Percentiles rank a stretch among this genome's conserved stretches.
Evolutionary conservation across 1,140 invertebrate genomes (phyloP).

Genomic region (Drosophila kepulauana): DNA sequence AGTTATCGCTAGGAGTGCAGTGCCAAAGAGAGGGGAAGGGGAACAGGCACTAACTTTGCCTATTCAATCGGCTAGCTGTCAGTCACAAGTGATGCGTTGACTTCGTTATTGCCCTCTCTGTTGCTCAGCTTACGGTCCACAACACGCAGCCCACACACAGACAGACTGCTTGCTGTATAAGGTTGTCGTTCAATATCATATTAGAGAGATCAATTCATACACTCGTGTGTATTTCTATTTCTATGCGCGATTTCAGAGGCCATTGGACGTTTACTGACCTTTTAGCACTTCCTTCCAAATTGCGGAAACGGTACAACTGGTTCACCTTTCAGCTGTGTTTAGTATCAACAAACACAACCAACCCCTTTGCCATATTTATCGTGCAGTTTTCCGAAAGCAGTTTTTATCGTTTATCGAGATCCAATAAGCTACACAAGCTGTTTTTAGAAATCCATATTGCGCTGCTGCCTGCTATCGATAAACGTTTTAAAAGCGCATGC

Average conservation of each 20-base stretch:
- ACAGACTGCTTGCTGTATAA: conserved; percentile 37
- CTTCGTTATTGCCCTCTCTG: background rate
- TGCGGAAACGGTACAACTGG: conserved; percentile 69
- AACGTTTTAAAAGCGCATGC: conserved; percentile 55
- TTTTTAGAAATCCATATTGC: conserved; percentile 50
- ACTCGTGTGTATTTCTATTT: background rate
- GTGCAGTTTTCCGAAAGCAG: conserved; percentile 12
- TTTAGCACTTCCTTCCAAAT: conserved; percentile 66
- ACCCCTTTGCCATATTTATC: conserved; percentile 14
- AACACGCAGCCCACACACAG: conserved; percentile 19
- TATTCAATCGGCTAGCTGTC: background rate
- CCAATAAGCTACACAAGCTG: conserved; percentile 45
- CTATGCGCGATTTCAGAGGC: conserved; percentile 35
- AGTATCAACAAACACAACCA: background rate
- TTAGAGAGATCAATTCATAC: conserved; percentile 13
- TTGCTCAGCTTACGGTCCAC: conserved; percentile 7
- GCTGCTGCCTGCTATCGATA: conserved; percentile 19
- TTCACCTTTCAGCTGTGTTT: conserved; percentile 57
- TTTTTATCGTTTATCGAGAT: conserved; percentile 49
- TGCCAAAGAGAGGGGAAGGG: background rate
- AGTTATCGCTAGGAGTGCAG: conserved; percentile 13
- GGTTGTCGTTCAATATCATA: conserved; percentile 33
- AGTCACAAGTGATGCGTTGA: conserved; percentile 5
- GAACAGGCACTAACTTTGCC: background rate
- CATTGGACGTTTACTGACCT: conserved; percentile 73